These are phyloP conservation scores for Ernsta delagoae DNA, from an alignment of 2,888 invertebrate species.

Conservation along the genomic window DNA sequence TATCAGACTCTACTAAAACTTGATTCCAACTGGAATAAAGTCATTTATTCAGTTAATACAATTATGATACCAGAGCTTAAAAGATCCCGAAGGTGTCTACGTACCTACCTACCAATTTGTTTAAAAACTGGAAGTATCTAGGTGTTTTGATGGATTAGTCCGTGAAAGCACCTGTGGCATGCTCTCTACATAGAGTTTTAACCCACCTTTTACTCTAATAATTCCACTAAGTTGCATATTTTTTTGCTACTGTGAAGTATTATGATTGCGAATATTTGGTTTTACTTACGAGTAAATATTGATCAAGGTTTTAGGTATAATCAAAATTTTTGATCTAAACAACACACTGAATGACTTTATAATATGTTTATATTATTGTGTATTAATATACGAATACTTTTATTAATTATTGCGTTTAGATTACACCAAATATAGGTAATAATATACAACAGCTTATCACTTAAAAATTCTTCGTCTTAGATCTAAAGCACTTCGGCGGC, in stretches of 20 bases:
- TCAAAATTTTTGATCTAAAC: too few relatives aligned
- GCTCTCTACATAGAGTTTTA: not conserved
- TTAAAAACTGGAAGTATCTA: slow-evolving; percentile 14
- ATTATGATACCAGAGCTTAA: not conserved
- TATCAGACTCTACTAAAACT: not conserved
- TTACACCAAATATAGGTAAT: too few relatives aligned
- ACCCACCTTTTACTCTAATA: not conserved
- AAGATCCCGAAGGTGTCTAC: not conserved
- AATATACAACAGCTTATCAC: not conserved
- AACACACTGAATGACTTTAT: too few relatives aligned
- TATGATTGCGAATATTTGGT: too few relatives aligned
- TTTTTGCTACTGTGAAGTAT: not conserved
- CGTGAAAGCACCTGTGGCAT: slow-evolving; percentile 1
- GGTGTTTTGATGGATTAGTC: slow-evolving; percentile 17
- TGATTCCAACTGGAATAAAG: not conserved
- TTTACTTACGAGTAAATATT: too few relatives aligned
- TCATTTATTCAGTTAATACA: not conserved
- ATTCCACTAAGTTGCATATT: not conserved
- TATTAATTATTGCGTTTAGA: too few relatives aligned
- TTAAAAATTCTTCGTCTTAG: not conserved
- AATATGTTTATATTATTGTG: too few relatives aligned
- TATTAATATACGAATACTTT: too few relatives aligned
- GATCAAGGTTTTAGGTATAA: too few relatives aligned
- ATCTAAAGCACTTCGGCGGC: not conserved
- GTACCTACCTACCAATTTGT: too few relatives aligned